Evolutionary conservation across 37 sponge, comb jelly and placozoan genomes (phyloP).

Genomic region (Corticium candelabrum): DNA sequence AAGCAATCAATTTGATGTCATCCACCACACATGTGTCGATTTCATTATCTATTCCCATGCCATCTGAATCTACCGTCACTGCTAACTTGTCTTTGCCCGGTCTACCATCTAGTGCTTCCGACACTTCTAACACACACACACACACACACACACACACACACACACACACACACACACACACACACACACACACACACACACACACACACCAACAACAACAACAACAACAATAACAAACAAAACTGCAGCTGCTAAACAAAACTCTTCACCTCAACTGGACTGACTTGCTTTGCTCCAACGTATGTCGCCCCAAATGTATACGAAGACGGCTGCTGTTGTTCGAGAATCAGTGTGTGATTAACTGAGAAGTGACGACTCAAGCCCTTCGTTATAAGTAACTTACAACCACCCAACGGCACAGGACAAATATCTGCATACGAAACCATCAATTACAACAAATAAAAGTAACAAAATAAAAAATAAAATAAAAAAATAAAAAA

Average conservation of each 20-base stretch:
- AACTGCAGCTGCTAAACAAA: too few relatives aligned
- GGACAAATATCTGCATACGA: constrained; percentile 29
- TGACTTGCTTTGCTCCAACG: constrained; percentile 56
- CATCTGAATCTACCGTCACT: background rate
- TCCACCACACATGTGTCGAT: background rate
- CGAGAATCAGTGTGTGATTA: constrained; percentile 57
- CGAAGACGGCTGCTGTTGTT: constrained; percentile 27
- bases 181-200: background rate
- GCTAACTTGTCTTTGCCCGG: background rate
- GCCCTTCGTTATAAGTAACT: constrained; percentile 62
- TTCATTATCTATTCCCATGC: background rate
- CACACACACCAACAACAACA: background rate
- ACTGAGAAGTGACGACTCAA: constrained; percentile 71
- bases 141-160: background rate
- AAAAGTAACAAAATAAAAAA: too few relatives aligned
- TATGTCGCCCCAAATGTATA: constrained; percentile 85
- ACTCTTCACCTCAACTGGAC: constrained; percentile 47
- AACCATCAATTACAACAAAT: too few relatives aligned
- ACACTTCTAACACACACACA: background rate
- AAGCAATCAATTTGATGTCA: too few relatives aligned
- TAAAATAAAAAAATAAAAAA: too few relatives aligned
- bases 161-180: background rate
- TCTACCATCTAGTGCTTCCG: background rate
- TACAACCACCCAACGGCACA: constrained; percentile 61
- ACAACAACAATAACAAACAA: too few relatives aligned